These are phyloP conservation scores for Drosophila hydei DNA, from an alignment of 1,140 invertebrate species.

Conservation along the genomic window DNA sequence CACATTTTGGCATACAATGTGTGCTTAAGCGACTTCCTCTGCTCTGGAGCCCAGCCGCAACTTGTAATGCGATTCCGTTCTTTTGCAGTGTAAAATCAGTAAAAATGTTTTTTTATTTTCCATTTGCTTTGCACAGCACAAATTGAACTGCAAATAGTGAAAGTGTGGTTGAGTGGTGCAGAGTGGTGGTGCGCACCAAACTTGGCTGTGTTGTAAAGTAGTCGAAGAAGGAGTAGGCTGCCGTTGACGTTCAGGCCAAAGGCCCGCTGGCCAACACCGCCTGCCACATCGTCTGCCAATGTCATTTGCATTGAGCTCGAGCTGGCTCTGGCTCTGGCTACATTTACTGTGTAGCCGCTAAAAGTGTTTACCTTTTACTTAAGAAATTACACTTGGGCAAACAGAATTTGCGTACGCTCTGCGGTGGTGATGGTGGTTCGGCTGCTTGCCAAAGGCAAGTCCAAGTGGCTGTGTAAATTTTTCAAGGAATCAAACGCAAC, in stretches of 20 bases:
- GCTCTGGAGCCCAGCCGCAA: background rate
- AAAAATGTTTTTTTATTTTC: slow-evolving; percentile 54
- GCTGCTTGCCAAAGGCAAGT: slow-evolving; percentile 45
- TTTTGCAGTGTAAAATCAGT: slow-evolving; percentile 37
- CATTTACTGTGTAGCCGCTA: slow-evolving; percentile 60
- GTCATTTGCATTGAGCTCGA: slow-evolving; percentile 66
- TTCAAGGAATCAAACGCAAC: slow-evolving; percentile 67
- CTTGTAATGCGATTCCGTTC: slow-evolving; percentile 40
- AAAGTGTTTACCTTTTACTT: slow-evolving; percentile 83
- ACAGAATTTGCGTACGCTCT: slow-evolving; percentile 73
- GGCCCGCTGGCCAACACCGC: background rate
- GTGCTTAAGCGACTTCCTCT: slow-evolving; percentile 13
- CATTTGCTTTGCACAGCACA: slow-evolving; percentile 54
- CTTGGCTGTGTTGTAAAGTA: slow-evolving; percentile 7
- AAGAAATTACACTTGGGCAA: slow-evolving; percentile 83
- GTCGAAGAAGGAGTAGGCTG: slow-evolving; percentile 36
- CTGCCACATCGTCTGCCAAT: slow-evolving; percentile 11
- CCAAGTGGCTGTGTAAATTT: slow-evolving; percentile 73
- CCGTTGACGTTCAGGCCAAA: slow-evolving; percentile 25
- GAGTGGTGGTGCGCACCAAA: slow-evolving; percentile 1
- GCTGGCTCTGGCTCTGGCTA: slow-evolving; percentile 40
- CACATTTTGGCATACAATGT: slow-evolving; percentile 48
- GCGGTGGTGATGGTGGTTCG: slow-evolving; percentile 19
- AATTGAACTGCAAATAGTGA: slow-evolving; percentile 67
- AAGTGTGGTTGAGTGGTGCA: slow-evolving; percentile 22